These are phyloP conservation scores for Acestrorhynchus altus DNA, from an alignment of 2,797 vertebrate genomes.

Conservation along the genomic window DNA sequence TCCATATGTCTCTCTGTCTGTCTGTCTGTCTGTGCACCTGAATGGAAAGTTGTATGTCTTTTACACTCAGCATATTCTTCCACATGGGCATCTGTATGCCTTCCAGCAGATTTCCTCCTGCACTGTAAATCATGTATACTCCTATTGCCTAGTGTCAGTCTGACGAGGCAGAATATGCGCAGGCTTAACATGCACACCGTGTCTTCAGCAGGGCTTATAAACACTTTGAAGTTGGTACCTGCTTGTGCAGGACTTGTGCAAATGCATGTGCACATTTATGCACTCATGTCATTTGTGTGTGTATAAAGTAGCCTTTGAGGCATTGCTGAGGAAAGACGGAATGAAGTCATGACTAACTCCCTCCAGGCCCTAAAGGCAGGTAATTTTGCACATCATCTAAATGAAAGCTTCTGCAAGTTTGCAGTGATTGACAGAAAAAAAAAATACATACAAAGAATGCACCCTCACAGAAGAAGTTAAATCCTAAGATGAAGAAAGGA, in stretches of 20 bases:
- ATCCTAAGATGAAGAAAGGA: background rate
- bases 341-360: background rate
- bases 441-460: background rate
- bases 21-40: conserved; percentile 35
- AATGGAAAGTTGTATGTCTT: conserved; percentile 7
- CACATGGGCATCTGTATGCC: conserved; percentile 65
- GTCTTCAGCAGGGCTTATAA: background rate
- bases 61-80: conserved; percentile 57
- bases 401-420: conserved; percentile 11
- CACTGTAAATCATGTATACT: conserved; percentile 43
- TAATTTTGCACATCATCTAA: conserved; percentile 48
- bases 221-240: background rate
- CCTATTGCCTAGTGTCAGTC: conserved; percentile 29
- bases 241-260: background rate
- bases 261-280: no score
- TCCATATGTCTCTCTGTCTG: no score
- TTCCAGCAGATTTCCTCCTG: conserved; percentile 47
- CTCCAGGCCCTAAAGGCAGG: conserved; percentile 46
- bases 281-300: background rate
- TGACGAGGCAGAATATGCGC: conserved; percentile 17
- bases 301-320: background rate
- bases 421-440: conserved; percentile 47
- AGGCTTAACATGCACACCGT: background rate
- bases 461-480: background rate
- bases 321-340: background rate